Conservation (phyloP, 1,140 invertebrate genomes). For the Coenobita brevimanus region DNA sequence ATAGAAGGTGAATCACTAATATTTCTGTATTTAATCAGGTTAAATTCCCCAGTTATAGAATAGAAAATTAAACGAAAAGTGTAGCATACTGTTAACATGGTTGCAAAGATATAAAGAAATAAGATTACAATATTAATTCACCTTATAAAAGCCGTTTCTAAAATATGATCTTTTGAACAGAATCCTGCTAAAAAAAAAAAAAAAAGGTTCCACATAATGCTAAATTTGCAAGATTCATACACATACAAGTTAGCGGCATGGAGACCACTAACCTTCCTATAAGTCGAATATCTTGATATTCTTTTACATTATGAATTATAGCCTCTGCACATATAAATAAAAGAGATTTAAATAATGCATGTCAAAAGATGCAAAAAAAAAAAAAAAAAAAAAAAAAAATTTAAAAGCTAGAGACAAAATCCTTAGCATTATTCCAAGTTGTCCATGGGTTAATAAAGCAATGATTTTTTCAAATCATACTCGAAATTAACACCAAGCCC, state of each 20-base stretch:
- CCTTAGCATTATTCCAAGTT: no score
- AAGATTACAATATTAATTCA: neutral
- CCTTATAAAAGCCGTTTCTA: constrained; percentile 26
- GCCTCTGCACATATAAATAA: constrained; percentile 26
- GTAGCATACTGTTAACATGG: constrained; percentile 15
- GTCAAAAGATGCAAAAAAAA: constrained; percentile 16
- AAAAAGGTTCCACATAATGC: neutral
- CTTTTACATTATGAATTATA: constrained; percentile 29
- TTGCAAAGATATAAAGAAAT: neutral
- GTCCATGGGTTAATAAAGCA: no score
- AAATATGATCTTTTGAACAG: constrained; percentile 46
- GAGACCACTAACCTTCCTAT: constrained; percentile 24
- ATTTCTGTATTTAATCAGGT: neutral
- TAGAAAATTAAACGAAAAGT: no score
- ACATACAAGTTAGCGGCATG: no score
- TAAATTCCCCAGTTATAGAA: neutral
- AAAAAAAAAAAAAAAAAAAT: no score
- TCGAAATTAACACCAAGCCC: no score
- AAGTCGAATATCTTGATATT: constrained; percentile 15
- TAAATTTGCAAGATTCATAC: no score
- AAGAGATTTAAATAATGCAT: constrained; percentile 41
- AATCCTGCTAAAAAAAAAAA: constrained; percentile 2
- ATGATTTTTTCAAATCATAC: no score
- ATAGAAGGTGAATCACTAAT: constrained; percentile 18
- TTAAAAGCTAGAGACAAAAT: no score